Conservation (phyloP, 2,113 vertebrate genomes). For the Pteropus alecto region DNA sequence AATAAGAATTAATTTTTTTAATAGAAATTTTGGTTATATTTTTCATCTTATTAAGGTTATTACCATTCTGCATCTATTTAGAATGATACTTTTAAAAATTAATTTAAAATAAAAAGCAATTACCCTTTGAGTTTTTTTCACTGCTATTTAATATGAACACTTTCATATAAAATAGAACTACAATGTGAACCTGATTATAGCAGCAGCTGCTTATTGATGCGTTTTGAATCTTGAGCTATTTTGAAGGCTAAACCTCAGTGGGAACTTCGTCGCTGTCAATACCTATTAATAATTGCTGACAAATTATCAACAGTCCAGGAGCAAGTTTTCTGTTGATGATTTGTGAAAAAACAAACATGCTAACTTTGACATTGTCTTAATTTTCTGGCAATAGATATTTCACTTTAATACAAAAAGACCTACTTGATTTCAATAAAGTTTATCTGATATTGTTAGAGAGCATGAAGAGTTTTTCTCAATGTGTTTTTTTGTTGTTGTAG, state of each 20-base stretch:
- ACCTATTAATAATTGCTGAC: constrained; percentile 34
- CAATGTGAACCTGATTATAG: not conserved
- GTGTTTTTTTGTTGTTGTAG: not conserved
- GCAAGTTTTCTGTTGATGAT: not conserved
- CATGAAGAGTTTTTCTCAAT: not conserved
- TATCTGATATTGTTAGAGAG: not conserved
- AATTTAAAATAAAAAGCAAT: not conserved
- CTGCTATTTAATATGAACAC: not conserved
- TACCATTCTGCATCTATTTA: not conserved
- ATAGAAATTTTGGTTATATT: not conserved
- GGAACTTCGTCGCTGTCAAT: constrained; percentile 2
- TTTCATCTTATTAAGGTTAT: not conserved
- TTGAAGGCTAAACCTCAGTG: not conserved
- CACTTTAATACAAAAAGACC: not conserved
- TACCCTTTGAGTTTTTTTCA: not conserved
- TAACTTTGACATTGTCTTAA: constrained; percentile 9
- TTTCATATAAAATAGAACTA: not conserved
- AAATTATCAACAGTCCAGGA: constrained; percentile 24
- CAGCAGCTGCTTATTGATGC: not conserved
- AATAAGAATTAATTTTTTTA: not conserved
- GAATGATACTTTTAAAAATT: not conserved
- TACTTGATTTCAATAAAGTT: not conserved
- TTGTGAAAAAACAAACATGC: not conserved
- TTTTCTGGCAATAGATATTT: not conserved
- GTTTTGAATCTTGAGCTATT: not conserved